Evolutionary conservation across 1,140 invertebrate species (phyloP), one percentile per base, ranked within the genome.

Genomic region (Aplysia californica): DNA sequence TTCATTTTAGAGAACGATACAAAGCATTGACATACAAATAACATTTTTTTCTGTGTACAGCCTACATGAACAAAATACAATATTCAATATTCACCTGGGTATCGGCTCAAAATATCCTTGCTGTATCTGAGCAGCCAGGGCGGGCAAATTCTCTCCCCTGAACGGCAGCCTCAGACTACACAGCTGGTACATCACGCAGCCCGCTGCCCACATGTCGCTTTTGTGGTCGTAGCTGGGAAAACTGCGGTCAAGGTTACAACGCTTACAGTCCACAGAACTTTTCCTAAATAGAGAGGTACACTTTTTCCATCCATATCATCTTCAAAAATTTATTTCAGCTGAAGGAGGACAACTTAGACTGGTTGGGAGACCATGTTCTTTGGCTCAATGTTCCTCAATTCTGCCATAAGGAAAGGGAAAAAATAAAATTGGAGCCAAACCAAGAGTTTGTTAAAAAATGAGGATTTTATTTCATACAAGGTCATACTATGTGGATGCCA

Each of bases 121-220:
- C 26, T 91, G 75, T 55, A 95, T 95, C 88, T 94, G 94, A 69
- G 93, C 92, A 1, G 94, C 93, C 10, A 95, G 87, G n/a, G 92
- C 92, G 10, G 94, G 93, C 15, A 95, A 87, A 87, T 93, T 94
- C 23, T 91, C 90, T 0, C 93, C 94, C 79, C 94, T 92, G 87
- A 95, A 95, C 1, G 94, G 93, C 87, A 93, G 94, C 67, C 92
- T 92, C 2, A 95, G 86, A 82, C 92, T 93, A 56, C 86, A 86
- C 79, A 92, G 80, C 79, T 92, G 90, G 82, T 91, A 92, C 26
- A 92, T 80, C n/a, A 92, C 87, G 86, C 91, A 92, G 1, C 91
- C 91, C 20, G 90, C 79, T 15, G 91, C 87, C 91, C 91, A 92
- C 64, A 92, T 89, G 81, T 92, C 91, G 84, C 90, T 91, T 39